Percentiles rank a stretch among this genome's conserved stretches.
These are phyloP conservation scores for Mixornis gularis DNA, from an alignment of 2,113 vertebrate species.

Conservation along the genomic window DNA sequence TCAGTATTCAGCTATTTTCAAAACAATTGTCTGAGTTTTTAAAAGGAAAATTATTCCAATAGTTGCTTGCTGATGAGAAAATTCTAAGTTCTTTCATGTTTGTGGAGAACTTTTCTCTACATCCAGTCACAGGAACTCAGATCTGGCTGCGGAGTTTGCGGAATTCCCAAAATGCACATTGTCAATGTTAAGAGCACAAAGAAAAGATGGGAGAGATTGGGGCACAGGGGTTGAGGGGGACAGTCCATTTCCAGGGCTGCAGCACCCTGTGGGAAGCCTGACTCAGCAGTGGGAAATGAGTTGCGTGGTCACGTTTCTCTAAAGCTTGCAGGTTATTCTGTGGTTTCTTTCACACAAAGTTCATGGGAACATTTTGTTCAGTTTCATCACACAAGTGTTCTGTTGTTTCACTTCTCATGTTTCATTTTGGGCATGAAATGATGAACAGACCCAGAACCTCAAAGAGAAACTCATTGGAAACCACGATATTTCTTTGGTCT, in stretches of 20 bases:
- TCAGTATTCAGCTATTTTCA: background rate
- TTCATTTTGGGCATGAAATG: slow-evolving; percentile 46
- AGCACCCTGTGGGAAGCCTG: background rate
- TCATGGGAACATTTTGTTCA: slow-evolving; percentile 33
- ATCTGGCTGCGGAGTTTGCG: background rate
- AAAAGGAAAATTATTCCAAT: background rate
- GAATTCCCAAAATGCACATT: background rate
- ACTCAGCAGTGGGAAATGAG: background rate
- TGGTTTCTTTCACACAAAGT: background rate
- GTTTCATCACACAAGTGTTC: slow-evolving; percentile 23
- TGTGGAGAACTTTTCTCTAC: background rate
- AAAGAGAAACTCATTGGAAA: slow-evolving; percentile 38
- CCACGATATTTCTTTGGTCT: slow-evolving; percentile 36
- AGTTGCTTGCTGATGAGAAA: background rate
- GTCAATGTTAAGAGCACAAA: background rate
- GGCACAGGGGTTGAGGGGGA: background rate
- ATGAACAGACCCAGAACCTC: slow-evolving; percentile 49
- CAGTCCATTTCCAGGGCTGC: background rate
- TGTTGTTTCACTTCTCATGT: slow-evolving; percentile 16
- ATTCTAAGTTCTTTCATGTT: background rate
- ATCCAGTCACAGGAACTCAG: background rate
- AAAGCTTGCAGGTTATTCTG: slow-evolving; percentile 17
- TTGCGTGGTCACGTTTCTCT: background rate
- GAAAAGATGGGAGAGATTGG: background rate
- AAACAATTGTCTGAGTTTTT: background rate